Evolutionary conservation across 2,888 invertebrate species (phyloP).

Genomic region (Drosophila atripex): DNA sequence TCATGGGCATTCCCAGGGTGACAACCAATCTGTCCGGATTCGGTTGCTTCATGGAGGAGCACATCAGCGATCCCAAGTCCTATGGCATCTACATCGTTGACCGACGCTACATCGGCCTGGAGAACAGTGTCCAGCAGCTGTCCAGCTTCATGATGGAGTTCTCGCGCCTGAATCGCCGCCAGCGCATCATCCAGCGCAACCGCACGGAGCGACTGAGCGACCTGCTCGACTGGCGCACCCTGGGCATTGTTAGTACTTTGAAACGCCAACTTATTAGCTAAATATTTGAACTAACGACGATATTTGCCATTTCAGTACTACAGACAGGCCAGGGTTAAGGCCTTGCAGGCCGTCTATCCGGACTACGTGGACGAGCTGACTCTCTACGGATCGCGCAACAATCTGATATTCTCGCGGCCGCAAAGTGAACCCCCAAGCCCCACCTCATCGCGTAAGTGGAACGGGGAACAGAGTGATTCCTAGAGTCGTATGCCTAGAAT

Average conservation of each 20-base stretch:
- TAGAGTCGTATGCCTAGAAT: not conserved
- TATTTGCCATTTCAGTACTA: constrained; percentile 89
- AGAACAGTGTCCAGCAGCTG: constrained; percentile 95
- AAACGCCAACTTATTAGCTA: not conserved
- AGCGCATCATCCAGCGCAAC: constrained; percentile 98
- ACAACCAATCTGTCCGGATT: constrained; percentile 99
- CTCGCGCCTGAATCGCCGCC: constrained; percentile 93
- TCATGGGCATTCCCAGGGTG: constrained; percentile 99
- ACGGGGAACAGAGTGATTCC: constrained; percentile 17
- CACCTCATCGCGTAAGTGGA: constrained; percentile 88
- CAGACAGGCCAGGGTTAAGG: constrained; percentile 95
- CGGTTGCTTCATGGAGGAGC: constrained; percentile 99
- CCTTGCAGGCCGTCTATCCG: constrained; percentile 93
- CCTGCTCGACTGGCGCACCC: constrained; percentile 98
- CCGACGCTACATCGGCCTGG: constrained; percentile 93
- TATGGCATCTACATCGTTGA: constrained; percentile 99
- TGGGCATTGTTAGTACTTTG: constrained; percentile 93
- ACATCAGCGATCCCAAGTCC: constrained; percentile 98
- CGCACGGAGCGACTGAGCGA: constrained; percentile 98
- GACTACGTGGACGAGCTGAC: constrained; percentile 91
- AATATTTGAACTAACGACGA: not conserved
- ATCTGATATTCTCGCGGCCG: constrained; percentile 93
- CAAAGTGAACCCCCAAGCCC: constrained; percentile 96
- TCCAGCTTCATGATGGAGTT: constrained; percentile 97
- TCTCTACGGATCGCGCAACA: constrained; percentile 85